Base-by-base conservation (phyloP, 2,113 vertebrate species). In the Urocitellus parryii region DNA sequence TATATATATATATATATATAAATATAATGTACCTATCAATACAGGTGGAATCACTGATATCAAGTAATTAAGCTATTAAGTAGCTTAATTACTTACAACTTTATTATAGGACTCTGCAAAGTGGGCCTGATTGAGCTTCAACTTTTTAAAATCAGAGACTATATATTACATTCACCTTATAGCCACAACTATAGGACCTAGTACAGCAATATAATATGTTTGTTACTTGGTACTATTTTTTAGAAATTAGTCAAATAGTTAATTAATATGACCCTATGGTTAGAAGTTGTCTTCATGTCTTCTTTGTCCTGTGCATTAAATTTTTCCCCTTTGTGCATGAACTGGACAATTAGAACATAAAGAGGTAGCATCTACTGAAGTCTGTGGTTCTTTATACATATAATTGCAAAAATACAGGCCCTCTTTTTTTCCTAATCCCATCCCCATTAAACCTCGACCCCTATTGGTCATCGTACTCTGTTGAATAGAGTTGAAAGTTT, bases 61-160 rank as follows among this genome's bases (percentile, higher is more conserved):
- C 56, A 91, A 56, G 18, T 56, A 56, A 58, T 58, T 58, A 91
- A 34, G 39, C 51, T 70, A 79, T 39, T 1, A 42, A 42, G 42
- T 42, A 42, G 42, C 42, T 42, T 42, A 42, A 42, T 42, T 67
- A 74, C 17, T 93, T 96, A 90, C 95, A 95, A 96, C 7, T 53
- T 22, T 42, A 73, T 42, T 32, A 63, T 25, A 76, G 32, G 17
- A 0, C 14, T 67, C 63, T 68, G 18, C 13, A 37, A 82, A 87
- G 24, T 34, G 18, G 2, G 48, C 10, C 6, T 88, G 25, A 90
- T 10, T 39, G n/a, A 24, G 12, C 63, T 73, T 25, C 72, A 77
- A 70, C 45, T 32, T 67, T 42, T 82, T 80, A 10, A 17, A 29
- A 61, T 84, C 45, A 77, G 24, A 18, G 18, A 61, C 29, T 10